Evolutionary conservation across 2,797 vertebrate genomes (phyloP).

Genomic region (Erethizon dorsatum): DNA sequence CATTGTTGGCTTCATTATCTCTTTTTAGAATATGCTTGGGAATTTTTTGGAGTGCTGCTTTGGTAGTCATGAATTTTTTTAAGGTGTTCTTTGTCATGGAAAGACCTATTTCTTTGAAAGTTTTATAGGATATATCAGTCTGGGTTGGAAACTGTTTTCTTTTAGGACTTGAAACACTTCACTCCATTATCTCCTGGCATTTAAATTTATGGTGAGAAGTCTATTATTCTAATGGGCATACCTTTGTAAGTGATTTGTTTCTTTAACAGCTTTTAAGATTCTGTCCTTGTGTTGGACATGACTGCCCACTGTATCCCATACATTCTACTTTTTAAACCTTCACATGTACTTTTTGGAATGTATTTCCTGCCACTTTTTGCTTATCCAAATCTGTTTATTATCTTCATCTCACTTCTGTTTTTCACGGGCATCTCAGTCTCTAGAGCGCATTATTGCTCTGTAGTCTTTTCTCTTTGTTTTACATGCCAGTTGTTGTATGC

Average conservation of each 20-base stretch:
- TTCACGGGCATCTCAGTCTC: background rate
- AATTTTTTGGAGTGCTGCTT: background rate
- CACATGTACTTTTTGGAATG: background rate
- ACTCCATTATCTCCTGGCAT: background rate
- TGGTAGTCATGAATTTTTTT: background rate
- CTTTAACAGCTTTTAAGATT: background rate
- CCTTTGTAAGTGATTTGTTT: background rate
- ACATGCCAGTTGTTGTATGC: background rate
- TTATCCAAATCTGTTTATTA: slow-evolving; percentile 6
- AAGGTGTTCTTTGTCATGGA: background rate
- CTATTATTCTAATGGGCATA: background rate
- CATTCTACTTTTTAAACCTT: background rate
- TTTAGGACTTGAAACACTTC: background rate
- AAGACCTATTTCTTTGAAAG: background rate
- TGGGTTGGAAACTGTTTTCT: background rate
- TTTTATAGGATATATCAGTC: background rate
- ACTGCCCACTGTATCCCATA: background rate
- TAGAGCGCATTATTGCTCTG: background rate
- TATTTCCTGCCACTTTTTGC: background rate
- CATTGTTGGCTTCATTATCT: background rate
- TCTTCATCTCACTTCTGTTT: background rate
- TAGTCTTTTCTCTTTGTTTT: slow-evolving; percentile 34
- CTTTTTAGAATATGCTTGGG: background rate
- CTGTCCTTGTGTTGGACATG: background rate
- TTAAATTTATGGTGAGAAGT: background rate